Conservation (phyloP, 2,797 vertebrate genomes). For the Poecilia picta region DNA sequence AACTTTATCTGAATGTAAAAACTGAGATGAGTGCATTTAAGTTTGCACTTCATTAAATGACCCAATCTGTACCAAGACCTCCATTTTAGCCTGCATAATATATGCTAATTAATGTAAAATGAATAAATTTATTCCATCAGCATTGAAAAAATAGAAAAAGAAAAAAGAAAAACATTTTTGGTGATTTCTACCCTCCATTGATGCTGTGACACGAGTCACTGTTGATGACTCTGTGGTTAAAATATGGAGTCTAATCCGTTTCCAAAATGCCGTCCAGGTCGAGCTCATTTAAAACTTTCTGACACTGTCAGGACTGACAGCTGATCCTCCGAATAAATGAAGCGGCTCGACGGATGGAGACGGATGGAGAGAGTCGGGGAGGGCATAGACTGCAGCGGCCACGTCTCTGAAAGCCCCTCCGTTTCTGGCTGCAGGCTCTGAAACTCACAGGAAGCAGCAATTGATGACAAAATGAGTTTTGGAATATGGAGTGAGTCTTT, state of each 20-base stretch:
- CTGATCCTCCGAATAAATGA: constrained; percentile 68
- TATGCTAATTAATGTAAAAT: constrained; percentile 63
- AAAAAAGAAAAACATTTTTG: constrained; percentile 10
- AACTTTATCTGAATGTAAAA: constrained; percentile 32
- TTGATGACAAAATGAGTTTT: constrained; percentile 60
- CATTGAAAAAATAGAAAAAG: constrained; percentile 12
- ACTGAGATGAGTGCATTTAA: constrained; percentile 3
- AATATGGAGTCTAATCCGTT: constrained; percentile 59
- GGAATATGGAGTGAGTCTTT: constrained; percentile 68
- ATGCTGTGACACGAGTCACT: constrained; percentile 25
- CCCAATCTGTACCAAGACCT: constrained; percentile 6
- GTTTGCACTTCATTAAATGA: constrained; percentile 38
- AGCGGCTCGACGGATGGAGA: constrained; percentile 57
- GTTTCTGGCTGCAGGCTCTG: constrained; percentile 49
- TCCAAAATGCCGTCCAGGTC: constrained; percentile 58
- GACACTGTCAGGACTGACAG: constrained; percentile 68
- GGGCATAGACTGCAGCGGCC: constrained; percentile 34
- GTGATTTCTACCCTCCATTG: constrained; percentile 53
- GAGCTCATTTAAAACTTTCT: constrained; percentile 71
- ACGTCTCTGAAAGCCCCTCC: constrained; percentile 22
- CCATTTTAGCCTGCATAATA: constrained; percentile 23
- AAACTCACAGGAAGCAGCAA: constrained; percentile 39
- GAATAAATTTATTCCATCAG: constrained; percentile 49
- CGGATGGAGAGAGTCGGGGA: constrained; percentile 32
- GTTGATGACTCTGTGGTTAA: constrained; percentile 47